A percentile compares a stretch with the other conserved stretches of the same genome.
Evolutionary conservation across 2,888 invertebrate species (phyloP).

Genomic region (Gisinianus flammeolus): DNA sequence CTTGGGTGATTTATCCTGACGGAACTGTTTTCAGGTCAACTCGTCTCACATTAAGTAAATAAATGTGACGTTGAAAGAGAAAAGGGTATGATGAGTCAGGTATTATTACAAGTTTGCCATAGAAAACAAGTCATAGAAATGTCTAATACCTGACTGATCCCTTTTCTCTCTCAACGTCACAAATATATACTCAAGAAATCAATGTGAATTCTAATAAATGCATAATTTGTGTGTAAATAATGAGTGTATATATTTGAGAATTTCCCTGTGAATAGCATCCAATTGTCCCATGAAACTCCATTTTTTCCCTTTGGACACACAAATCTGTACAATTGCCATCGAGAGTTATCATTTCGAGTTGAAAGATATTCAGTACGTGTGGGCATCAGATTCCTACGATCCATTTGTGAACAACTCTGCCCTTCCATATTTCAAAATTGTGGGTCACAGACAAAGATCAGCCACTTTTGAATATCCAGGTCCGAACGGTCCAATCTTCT

Average conservation of each 20-base stretch:
- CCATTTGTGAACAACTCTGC: background rate
- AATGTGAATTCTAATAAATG: no score
- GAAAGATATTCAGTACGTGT: background rate
- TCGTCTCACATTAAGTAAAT: conserved; percentile 45
- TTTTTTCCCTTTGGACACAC: conserved; percentile 25
- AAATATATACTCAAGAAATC: no score
- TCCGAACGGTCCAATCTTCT: background rate
- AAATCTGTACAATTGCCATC: conserved; percentile 10
- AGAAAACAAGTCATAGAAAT: no score
- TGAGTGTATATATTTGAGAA: no score
- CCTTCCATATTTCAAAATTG: conserved; percentile 8
- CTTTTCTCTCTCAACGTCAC: no score
- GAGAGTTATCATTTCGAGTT: background rate
- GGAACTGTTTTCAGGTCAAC: conserved; percentile 52
- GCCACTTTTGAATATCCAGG: background rate
- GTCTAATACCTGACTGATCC: background rate
- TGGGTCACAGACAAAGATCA: background rate
- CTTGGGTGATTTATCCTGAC: conserved; percentile 40
- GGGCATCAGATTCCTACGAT: background rate
- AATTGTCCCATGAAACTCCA: conserved; percentile 24
- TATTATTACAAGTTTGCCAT: background rate
- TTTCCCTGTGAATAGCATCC: background rate
- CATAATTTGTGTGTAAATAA: no score
- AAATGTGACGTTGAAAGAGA: no score
- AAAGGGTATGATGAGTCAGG: no score